Percentiles rank a stretch among this genome's conserved stretches.
Evolutionary conservation across 2,113 vertebrate species (phyloP).

Genomic region (Rissa tridactyla): DNA sequence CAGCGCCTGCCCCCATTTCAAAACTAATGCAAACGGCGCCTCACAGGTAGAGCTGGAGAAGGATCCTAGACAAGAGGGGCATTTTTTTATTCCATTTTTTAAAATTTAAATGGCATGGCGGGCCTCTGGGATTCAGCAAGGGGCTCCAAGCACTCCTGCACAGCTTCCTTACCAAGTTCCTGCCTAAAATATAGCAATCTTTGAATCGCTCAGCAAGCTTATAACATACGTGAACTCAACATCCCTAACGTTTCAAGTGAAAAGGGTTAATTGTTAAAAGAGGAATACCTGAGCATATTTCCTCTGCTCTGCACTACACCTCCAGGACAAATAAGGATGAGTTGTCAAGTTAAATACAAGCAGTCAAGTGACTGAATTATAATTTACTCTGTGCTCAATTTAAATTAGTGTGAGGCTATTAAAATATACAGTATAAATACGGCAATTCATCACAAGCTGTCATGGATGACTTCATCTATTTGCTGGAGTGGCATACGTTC

Average conservation of each 20-base stretch:
- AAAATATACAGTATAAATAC: constrained; percentile 92
- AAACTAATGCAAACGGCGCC: background rate
- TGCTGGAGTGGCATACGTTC: constrained; percentile 75
- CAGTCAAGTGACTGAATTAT: constrained; percentile 92
- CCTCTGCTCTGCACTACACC: constrained; percentile 60
- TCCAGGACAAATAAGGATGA: constrained; percentile 78
- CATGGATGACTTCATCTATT: constrained; percentile 83
- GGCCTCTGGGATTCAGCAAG: background rate
- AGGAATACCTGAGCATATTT: constrained; percentile 59
- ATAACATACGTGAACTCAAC: background rate
- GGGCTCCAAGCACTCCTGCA: background rate
- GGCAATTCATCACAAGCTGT: constrained; percentile 95
- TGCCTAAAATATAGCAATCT: background rate
- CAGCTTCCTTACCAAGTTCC: background rate
- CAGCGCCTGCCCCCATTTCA: background rate
- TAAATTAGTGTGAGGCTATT: constrained; percentile 95
- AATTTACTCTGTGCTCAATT: constrained; percentile 89
- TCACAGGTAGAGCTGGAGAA: background rate
- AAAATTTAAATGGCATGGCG: fast-evolving
- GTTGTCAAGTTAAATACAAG: constrained; percentile 81
- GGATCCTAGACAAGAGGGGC: background rate
- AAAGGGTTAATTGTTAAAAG: constrained; percentile 59
- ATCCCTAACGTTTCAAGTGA: background rate
- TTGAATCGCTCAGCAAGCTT: fast-evolving
- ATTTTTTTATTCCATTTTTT: no score